Conservation (phyloP, 2,888 invertebrate species). For the Ectobius pallidus region DNA sequence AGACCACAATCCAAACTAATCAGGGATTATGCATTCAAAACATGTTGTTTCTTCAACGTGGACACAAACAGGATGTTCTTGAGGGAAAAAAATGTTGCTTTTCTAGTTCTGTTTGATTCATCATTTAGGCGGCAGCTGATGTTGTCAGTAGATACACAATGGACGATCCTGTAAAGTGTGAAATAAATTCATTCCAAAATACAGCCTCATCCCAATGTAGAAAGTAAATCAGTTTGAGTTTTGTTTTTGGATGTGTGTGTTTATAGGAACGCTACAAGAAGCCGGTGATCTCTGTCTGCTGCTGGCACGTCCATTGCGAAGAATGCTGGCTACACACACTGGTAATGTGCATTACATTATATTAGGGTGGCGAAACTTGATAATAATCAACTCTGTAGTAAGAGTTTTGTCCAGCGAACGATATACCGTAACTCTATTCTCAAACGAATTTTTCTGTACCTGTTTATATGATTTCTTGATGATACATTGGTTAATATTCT, state of each 20-base stretch:
- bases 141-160: constrained; percentile 12
- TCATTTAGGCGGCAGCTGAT: constrained; percentile 14
- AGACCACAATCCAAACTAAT: not conserved
- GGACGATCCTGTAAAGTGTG: constrained; percentile 32
- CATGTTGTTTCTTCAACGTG: constrained; percentile 10
- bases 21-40: constrained; percentile 15
- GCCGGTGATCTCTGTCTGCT: constrained; percentile 91
- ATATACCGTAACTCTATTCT: too few relatives aligned
- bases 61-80: constrained; percentile 14
- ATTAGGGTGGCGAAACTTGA: not conserved
- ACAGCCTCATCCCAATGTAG: constrained; percentile 11
- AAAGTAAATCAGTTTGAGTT: constrained; percentile 26
- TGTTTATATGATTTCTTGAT: too few relatives aligned
- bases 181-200: constrained; percentile 35
- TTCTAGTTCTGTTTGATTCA: constrained; percentile 12
- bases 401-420: not conserved
- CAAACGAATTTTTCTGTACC: too few relatives aligned
- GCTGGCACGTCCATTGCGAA: constrained; percentile 97
- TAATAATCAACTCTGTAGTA: not conserved
- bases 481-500: too few relatives aligned
- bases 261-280: constrained; percentile 76
- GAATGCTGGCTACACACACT: constrained; percentile 75
- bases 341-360: constrained; percentile 52
- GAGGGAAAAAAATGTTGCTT: constrained; percentile 3
- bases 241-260: constrained; percentile 4